These are phyloP conservation scores for Candoia aspera DNA, from an alignment of 2,113 vertebrate species.

Conservation along the genomic window DNA sequence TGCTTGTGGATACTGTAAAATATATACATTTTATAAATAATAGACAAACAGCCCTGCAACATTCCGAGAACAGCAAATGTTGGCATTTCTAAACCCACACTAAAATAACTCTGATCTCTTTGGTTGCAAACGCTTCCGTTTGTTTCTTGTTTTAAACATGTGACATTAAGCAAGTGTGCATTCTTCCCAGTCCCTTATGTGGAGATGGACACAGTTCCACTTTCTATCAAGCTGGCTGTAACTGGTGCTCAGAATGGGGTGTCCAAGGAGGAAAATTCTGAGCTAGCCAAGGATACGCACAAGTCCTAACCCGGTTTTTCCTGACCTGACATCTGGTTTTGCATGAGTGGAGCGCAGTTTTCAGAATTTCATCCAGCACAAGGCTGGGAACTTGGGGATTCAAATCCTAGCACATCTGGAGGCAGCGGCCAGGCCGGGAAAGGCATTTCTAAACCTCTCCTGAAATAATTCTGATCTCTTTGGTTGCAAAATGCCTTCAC, in stretches of 20 bases:
- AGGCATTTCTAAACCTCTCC: background rate
- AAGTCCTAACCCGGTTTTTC: background rate
- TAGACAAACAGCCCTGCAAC: background rate
- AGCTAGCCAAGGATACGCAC: background rate
- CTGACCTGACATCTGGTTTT: background rate
- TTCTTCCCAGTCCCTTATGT: background rate
- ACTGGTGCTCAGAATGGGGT: background rate
- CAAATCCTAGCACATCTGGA: background rate
- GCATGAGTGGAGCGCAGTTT: background rate
- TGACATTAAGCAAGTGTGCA: background rate
- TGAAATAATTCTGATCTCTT: background rate
- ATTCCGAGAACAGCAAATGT: background rate
- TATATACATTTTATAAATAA: background rate
- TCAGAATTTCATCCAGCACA: background rate
- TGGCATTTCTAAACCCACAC: background rate
- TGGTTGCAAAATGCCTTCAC: too few species aligned
- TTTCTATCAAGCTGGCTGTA: background rate
- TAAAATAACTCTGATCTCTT: background rate
- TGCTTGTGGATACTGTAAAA: background rate
- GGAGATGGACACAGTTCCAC: background rate
- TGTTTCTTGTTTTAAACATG: background rate
- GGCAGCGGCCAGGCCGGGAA: background rate
- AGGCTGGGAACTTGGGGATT: background rate
- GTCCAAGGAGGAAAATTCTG: background rate
- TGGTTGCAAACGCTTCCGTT: background rate